These are phyloP conservation scores for Coelopa frigida DNA, from an alignment of 1,140 invertebrate species.

Conservation along the genomic window DNA sequence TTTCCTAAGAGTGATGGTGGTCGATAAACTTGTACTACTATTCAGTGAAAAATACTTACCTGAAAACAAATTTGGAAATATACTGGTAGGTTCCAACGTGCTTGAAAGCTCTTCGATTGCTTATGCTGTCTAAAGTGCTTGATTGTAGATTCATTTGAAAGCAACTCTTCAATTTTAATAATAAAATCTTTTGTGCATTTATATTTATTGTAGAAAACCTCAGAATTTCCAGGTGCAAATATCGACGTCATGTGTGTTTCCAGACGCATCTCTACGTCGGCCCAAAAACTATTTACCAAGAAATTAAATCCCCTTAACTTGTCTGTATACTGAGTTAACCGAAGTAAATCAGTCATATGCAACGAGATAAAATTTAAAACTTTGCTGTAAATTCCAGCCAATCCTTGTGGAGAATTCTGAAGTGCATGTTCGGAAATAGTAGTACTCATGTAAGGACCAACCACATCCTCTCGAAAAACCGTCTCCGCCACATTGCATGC, in stretches of 20 bases:
- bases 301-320: slow-evolving; percentile 77
- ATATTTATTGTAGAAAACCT: slow-evolving; percentile 79
- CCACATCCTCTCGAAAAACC: slow-evolving; percentile 61
- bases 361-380: slow-evolving; percentile 64
- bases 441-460: slow-evolving; percentile 62
- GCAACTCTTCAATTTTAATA: slow-evolving; percentile 61
- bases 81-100: slow-evolving; percentile 88
- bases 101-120: slow-evolving; percentile 66
- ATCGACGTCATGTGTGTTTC: slow-evolving; percentile 71
- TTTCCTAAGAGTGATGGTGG: too few species aligned
- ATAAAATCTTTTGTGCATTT: slow-evolving; percentile 73
- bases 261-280: slow-evolving; percentile 71
- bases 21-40: too few species aligned
- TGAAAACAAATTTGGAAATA: slow-evolving; percentile 93
- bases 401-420: slow-evolving; percentile 60
- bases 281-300: slow-evolving; percentile 82
- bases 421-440: slow-evolving; percentile 70
- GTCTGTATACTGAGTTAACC: slow-evolving; percentile 55
- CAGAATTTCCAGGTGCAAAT: slow-evolving; percentile 85
- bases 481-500: slow-evolving; percentile 64
- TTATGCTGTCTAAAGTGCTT: slow-evolving; percentile 53
- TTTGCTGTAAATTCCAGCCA: slow-evolving; percentile 67
- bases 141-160: slow-evolving; percentile 51
- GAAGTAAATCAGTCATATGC: slow-evolving; percentile 55
- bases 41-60: slow-evolving; percentile 15